Conservation (phyloP, 64 coral and sea anemone species). For the Stichodactyla helianthus region DNA sequence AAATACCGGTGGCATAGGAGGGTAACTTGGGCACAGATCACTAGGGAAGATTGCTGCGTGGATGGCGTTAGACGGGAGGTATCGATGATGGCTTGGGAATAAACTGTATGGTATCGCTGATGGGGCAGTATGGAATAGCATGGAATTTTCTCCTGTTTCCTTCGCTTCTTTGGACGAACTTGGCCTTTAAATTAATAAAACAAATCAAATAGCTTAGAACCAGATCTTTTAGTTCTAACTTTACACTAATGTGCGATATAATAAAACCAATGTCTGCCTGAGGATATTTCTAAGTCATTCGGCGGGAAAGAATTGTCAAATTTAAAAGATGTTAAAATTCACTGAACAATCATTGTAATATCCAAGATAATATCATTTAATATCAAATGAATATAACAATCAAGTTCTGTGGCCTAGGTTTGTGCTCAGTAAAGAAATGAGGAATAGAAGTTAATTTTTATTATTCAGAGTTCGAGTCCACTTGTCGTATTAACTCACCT, state of each 20-base stretch:
- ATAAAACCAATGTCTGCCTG: too few species aligned
- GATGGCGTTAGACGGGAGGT: not conserved
- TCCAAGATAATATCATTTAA: too few species aligned
- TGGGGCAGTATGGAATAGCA: not conserved
- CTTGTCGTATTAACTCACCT: not conserved
- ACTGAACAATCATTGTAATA: too few species aligned
- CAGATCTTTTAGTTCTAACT: not conserved
- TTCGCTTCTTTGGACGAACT: not conserved
- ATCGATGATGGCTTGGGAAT: conserved; percentile 9
- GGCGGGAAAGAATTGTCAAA: too few species aligned
- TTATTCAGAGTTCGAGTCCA: not conserved
- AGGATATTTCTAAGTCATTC: too few species aligned
- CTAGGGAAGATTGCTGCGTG: not conserved
- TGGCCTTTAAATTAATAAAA: conserved; percentile 16
- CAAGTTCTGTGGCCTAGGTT: too few species aligned
- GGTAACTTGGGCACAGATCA: conserved; percentile 10
- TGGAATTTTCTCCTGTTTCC: not conserved
- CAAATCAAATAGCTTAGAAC: not conserved
- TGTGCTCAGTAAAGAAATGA: not conserved
- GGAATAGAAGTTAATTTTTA: not conserved
- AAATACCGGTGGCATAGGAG: conserved; percentile 20
- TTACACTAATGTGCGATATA: too few species aligned
- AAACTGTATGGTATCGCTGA: conserved; percentile 13
- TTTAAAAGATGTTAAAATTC: too few species aligned
- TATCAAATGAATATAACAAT: too few species aligned